Base-by-base conservation (phyloP, 2,797 vertebrate species). In the Cuculus canorus region DNA sequence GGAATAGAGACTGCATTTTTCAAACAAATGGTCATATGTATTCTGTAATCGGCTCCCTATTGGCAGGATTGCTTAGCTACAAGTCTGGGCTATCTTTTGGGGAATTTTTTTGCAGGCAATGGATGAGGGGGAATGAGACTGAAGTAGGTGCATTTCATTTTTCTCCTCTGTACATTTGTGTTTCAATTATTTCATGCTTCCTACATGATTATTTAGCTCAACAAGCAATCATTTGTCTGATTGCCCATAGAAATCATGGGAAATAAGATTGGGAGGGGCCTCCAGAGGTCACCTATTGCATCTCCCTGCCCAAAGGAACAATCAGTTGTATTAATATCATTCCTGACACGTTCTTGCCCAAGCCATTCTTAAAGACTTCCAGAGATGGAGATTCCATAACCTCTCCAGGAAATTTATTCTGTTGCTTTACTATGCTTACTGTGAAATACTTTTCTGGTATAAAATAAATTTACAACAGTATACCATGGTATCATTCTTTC, bases 21-120 rank as follows among this genome's bases (percentile, higher is more conserved):
- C 93, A 94, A 92, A 92, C 75, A 93, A 96, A 94, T 89, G 90
- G 81, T 87, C 84, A 85, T 65, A 68, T 81, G 47, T 85, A 69
- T 61, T 93, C 61, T 89, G 50, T 72, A 94, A 89, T 87, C 84
- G 86, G 53, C 88, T 94, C 75, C 92, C 78, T 9, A 2, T 83
- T 89, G 90, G 69, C 69, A 85, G 56, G 54, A 93, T 65, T 81
- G 50, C 84, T 87, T 78, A 90, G 69, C 53, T 92, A 13, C 76
- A 87, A 80, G 69, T 47, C 72, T 90, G 84, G 57, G 4, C 47
- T 82, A 57, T 72, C 78, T 94, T 88, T 86, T 32, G 23, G 82
- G 70, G 43, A 52, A 33, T 57, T 65, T 70, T 80, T 91, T 48
- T 76, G 59, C 73, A 60, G 85, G 41, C 41, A 30, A 16, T 69